A percentile compares a stretch with the other conserved stretches of the same genome.
These are phyloP conservation scores for Himantopus leucocephalus DNA, from an alignment of 2,113 vertebrate species.

Conservation along the genomic window DNA sequence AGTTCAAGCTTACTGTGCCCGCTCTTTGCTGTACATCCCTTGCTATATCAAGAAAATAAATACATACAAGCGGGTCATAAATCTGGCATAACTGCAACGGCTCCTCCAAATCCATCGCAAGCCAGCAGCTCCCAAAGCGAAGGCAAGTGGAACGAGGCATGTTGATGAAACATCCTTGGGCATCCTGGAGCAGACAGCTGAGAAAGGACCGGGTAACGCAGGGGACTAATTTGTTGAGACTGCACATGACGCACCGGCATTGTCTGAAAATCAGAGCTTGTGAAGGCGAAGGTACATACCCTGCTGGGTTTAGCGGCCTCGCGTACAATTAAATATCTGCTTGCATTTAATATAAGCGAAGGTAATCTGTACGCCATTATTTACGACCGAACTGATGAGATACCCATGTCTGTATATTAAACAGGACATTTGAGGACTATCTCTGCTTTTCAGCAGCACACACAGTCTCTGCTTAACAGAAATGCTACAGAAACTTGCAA, in stretches of 20 bases:
- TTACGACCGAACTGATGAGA: background rate
- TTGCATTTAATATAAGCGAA: background rate
- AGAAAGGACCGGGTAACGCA: background rate
- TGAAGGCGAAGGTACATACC: too few relatives aligned
- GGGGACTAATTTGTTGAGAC: background rate
- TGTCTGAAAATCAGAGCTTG: background rate
- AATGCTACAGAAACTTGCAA: background rate
- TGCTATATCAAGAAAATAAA: background rate
- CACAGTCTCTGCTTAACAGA: background rate
- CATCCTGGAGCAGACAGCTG: background rate
- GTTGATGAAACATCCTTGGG: background rate
- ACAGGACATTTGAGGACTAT: background rate
- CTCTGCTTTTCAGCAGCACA: background rate
- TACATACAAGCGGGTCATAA: background rate
- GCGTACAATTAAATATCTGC: background rate
- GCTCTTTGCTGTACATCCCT: background rate
- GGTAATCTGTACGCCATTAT: background rate
- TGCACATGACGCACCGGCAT: background rate
- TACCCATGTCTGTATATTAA: fast-evolving
- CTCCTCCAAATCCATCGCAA: background rate
- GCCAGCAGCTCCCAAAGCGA: background rate
- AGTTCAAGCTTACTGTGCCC: background rate
- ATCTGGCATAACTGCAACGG: background rate
- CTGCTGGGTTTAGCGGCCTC: background rate
- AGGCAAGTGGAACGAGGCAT: background rate